phyloP scores from a whole-genome alignment of 2,113 vertebrate species.

The Microcebus jonahi region DNA sequence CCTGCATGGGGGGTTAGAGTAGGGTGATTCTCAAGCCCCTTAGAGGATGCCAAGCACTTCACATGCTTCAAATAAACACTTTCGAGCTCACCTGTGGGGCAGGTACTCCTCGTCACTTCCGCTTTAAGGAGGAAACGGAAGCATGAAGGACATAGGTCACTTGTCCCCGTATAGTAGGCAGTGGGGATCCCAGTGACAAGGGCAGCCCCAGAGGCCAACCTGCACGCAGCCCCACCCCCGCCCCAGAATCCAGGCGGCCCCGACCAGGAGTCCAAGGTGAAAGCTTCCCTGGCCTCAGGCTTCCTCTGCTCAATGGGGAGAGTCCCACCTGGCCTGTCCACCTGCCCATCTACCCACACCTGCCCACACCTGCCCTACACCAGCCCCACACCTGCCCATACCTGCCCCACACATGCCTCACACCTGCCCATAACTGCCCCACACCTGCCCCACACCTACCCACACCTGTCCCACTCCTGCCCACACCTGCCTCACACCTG shows the following conservation, averaged over 20 bases:
- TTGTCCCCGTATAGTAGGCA: background rate
- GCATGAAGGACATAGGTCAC: background rate
- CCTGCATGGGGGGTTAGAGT: too few species aligned
- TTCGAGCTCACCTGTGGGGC: background rate
- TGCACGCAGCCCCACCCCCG: background rate
- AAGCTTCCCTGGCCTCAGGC: background rate
- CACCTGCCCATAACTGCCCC: too few species aligned
- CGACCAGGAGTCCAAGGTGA: background rate
- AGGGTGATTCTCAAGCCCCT: background rate
- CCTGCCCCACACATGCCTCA: too few species aligned
- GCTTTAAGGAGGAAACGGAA: background rate
- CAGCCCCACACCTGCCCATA: too few species aligned
- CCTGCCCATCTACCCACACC: background rate
- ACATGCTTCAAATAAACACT: background rate
- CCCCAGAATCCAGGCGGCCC: background rate
- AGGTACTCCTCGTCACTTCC: background rate
- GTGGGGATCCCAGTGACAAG: background rate
- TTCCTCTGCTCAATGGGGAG: background rate
- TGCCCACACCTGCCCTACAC: too few species aligned
- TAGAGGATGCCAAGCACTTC: background rate
- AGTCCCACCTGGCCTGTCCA: background rate
- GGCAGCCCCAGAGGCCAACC: too few species aligned
- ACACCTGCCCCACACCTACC: too few species aligned
- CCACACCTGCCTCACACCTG: too few species aligned
- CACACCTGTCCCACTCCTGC: too few species aligned